Percentiles rank a stretch among this genome's conserved stretches.
These are phyloP conservation scores for Acanthosepion lycidas DNA, from an alignment of 2,888 invertebrate species.

Conservation along the genomic window DNA sequence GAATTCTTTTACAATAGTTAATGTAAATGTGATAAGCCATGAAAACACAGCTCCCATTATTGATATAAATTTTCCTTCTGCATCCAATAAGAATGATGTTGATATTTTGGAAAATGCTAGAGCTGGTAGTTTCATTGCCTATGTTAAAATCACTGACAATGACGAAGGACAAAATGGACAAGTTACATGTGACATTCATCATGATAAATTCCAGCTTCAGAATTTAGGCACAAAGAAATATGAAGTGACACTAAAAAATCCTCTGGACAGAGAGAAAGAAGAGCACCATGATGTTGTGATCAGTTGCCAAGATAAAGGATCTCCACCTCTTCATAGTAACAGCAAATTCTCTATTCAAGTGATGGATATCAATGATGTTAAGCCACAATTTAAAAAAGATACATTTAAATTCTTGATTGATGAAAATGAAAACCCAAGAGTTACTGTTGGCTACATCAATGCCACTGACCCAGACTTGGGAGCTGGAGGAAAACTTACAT, in stretches of 20 bases:
- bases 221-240: not conserved
- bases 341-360: constrained; percentile 1
- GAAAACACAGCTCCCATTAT: not conserved
- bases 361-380: not conserved
- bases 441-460: constrained; percentile 1
- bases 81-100: not conserved
- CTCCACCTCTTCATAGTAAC: constrained; percentile 23
- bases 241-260: not conserved
- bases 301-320: constrained; percentile 33
- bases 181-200: not conserved
- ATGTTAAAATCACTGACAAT: not conserved
- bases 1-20: not conserved
- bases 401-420: constrained; percentile 33
- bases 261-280: not conserved
- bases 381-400: not conserved
- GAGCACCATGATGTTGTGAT: not conserved
- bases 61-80: not conserved
- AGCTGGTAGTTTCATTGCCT: not conserved
- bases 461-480: constrained; percentile 14
- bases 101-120: not conserved
- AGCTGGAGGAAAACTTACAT: not conserved
- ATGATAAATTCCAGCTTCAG: constrained; percentile 3
- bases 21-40: not conserved
- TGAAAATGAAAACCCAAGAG: not conserved
- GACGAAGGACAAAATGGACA: not conserved